phyloP scores from a whole-genome alignment of 2,888 invertebrate genomes.

The Lasius fuliginosus region DNA sequence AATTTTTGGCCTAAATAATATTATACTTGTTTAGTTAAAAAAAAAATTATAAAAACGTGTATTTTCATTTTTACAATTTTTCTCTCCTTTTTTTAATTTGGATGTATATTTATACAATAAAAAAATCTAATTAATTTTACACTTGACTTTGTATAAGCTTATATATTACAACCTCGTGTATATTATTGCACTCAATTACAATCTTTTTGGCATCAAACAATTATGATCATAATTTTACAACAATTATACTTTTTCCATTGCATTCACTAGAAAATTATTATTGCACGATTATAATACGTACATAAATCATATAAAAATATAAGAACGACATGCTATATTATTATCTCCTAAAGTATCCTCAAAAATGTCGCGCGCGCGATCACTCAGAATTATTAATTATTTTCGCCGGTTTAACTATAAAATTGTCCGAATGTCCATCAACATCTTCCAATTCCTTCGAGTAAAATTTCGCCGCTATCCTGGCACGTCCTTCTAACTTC shows the following conservation, averaged over 20 bases:
- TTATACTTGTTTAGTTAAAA: not conserved
- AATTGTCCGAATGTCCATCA: constrained; percentile 92
- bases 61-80: not conserved
- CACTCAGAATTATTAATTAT: not conserved
- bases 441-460: constrained; percentile 96
- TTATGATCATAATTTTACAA: not conserved
- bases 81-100: not conserved
- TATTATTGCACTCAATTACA: not conserved
- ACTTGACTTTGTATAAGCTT: not conserved
- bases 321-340: not conserved
- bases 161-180: not conserved
- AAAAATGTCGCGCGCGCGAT: not conserved
- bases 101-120: not conserved
- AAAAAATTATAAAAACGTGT: not conserved
- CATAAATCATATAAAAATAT: constrained; percentile 2
- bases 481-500: constrained; percentile 92
- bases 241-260: not conserved
- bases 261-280: not conserved
- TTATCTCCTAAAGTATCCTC: not conserved
- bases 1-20: not conserved
- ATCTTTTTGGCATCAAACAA: constrained; percentile 1
- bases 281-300: not conserved
- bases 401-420: constrained; percentile 88
- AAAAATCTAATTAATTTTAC: not conserved
- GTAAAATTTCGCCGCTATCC: constrained; percentile 94